Evolutionary conservation across 1,140 invertebrate genomes (phyloP).

Genomic region (Zaprionus ghesquierei): DNA sequence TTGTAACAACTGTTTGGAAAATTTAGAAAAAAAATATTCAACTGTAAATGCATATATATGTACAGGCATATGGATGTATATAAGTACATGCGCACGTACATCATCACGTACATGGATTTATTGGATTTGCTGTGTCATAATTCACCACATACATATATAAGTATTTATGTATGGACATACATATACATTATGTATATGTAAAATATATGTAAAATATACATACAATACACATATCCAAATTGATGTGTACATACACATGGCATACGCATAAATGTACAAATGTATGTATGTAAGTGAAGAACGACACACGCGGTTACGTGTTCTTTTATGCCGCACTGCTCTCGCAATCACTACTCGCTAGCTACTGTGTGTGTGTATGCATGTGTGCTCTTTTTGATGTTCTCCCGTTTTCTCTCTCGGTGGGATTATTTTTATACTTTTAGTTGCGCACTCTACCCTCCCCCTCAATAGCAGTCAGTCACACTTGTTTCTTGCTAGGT

Average conservation of each 20-base stretch:
- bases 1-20: conserved; percentile 1
- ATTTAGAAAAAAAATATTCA: background rate
- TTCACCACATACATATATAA: conserved; percentile 39
- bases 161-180: conserved; percentile 16
- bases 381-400: conserved; percentile 24
- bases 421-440: conserved; percentile 48
- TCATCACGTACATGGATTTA: conserved; percentile 13
- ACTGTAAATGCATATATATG: background rate
- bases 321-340: conserved; percentile 45
- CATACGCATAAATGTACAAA: conserved; percentile 4
- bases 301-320: conserved; percentile 49
- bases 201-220: conserved; percentile 15
- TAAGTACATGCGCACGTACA: background rate
- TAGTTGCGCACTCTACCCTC: conserved; percentile 32
- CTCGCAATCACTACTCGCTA: conserved; percentile 26
- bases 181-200: conserved; percentile 4
- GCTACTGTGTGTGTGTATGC: conserved; percentile 12
- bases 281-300: conserved; percentile 45
- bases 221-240: conserved; percentile 4
- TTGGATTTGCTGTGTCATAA: conserved; percentile 37
- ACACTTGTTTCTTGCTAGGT: conserved; percentile 40
- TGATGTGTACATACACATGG: background rate
- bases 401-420: conserved; percentile 6
- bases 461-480: conserved; percentile 20
- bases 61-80: background rate